These are phyloP conservation scores for Corvus moneduloides DNA, from an alignment of 2,113 vertebrate species.

Conservation along the genomic window DNA sequence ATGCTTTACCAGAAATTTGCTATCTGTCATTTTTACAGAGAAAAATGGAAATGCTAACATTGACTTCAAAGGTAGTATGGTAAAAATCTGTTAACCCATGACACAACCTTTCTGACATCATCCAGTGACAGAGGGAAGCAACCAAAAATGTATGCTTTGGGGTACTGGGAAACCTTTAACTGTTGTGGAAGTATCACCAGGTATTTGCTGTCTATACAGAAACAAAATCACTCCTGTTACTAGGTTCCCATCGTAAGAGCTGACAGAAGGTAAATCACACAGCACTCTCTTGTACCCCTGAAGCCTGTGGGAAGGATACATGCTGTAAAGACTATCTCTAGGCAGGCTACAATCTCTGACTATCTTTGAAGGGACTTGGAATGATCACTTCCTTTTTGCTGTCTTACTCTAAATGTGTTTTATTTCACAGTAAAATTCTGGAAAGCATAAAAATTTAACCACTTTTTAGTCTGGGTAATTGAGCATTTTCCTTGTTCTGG, in stretches of 20 bases:
- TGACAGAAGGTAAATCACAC: not conserved
- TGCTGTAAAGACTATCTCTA: not conserved
- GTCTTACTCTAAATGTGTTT: not conserved
- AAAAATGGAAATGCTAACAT: not conserved
- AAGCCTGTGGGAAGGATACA: not conserved
- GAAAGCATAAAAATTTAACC: not conserved
- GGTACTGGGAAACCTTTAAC: not conserved
- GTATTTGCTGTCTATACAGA: not conserved
- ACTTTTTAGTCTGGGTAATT: not conserved
- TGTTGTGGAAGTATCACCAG: not conserved
- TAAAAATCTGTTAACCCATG: not conserved
- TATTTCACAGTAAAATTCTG: not conserved
- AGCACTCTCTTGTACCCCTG: not conserved
- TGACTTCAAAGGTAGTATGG: not conserved
- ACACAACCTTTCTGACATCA: not conserved
- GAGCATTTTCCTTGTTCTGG: not conserved
- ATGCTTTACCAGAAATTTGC: not conserved
- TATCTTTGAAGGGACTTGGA: not conserved
- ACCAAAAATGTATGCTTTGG: not conserved
- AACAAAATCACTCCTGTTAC: not conserved
- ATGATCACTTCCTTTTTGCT: not conserved
- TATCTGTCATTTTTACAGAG: not conserved
- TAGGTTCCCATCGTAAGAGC: not conserved
- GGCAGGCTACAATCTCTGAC: not conserved
- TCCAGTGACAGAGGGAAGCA: not conserved